phyloP scores from a whole-genome alignment of 2,113 vertebrate species.

The Rousettus leschenaultii region DNA sequence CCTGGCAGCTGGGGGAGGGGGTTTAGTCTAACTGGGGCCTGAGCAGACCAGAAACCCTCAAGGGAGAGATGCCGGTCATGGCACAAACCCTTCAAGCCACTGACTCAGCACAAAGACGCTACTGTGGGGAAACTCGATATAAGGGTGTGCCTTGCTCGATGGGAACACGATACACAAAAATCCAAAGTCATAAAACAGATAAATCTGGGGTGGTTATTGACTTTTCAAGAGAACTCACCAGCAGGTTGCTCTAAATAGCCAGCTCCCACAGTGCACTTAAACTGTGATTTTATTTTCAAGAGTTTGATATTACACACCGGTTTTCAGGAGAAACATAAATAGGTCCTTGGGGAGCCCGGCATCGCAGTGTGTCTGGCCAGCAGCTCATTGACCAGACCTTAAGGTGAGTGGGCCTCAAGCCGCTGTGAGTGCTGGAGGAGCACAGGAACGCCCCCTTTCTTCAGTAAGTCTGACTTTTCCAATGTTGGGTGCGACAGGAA shows the following conservation, averaged over 20 bases:
- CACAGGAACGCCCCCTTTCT: too few species aligned
- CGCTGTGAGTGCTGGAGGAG: background rate
- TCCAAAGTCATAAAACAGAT: conserved; percentile 62
- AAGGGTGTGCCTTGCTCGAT: conserved; percentile 49
- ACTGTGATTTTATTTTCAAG: conserved; percentile 61
- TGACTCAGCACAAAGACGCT: conserved; percentile 52
- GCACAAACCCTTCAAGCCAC: conserved; percentile 12
- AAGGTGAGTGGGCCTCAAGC: background rate
- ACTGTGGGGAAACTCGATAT: conserved; percentile 64
- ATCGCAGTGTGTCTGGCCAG: background rate
- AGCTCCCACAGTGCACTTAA: conserved; percentile 45
- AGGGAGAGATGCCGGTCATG: background rate
- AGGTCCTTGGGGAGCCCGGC: conserved; percentile 11
- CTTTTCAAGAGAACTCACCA: background rate
- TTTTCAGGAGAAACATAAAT: conserved; percentile 68
- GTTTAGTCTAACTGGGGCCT: background rate
- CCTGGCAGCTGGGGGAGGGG: background rate
- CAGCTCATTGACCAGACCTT: background rate
- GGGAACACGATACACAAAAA: conserved; percentile 55
- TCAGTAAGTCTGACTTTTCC: background rate
- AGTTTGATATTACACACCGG: conserved; percentile 68
- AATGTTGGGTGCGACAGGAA: background rate
- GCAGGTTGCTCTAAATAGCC: conserved; percentile 33
- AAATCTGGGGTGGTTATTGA: conserved; percentile 53
- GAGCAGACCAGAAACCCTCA: background rate